Evolutionary conservation across 2,113 vertebrate genomes (phyloP), one percentile per base, ranked within the genome.

Genomic region (Megaleporinus macrocephalus): DNA sequence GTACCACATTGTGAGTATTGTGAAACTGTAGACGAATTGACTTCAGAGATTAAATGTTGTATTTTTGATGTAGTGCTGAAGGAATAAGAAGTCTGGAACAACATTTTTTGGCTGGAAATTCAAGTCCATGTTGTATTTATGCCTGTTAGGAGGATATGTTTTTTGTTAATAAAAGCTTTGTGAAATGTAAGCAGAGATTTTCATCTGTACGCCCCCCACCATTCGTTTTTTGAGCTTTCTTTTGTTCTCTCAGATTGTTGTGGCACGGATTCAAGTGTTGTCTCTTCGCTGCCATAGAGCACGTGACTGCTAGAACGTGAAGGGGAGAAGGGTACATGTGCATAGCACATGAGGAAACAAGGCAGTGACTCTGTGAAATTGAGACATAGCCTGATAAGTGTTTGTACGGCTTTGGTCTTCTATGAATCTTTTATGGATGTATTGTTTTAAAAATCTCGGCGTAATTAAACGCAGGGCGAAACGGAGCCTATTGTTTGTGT

Each of bases 381-480:
- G 36, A 66, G 84, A 55, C 69, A 53, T 62, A 44, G 86, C 82
- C 85, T 86, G 89, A 90, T 85, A 87, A 81, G 82, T 84, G 82
- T 85, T 85, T 80, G 73, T 86, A 82, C 88, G 86, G 89, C 86
- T 68, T 76, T 70, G 79, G 73, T 76, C 59, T 59, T 81, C 83
- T 79, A 81, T 49, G 82, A 80, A 41, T 41, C 22, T 83, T 66
- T 85, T 83, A 59, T 63, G 75, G 44, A 87, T 87, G 79, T 89
- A 78, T 36, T 86, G 68, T 90, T 91, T 91, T 88, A 82, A 86
- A 89, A 93, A 89, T 87, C 49, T 81, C 86, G 77, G 80, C 70
- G 22, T 92, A 92, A 94, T 93, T 85, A 90, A 87, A 88, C 78
- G 77, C 92, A 92, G 90, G 81, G 84, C 80, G 80, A 36, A 81